Evolutionary conservation across 2,797 vertebrate genomes (phyloP).

Genomic region (Remorina albescens): DNA sequence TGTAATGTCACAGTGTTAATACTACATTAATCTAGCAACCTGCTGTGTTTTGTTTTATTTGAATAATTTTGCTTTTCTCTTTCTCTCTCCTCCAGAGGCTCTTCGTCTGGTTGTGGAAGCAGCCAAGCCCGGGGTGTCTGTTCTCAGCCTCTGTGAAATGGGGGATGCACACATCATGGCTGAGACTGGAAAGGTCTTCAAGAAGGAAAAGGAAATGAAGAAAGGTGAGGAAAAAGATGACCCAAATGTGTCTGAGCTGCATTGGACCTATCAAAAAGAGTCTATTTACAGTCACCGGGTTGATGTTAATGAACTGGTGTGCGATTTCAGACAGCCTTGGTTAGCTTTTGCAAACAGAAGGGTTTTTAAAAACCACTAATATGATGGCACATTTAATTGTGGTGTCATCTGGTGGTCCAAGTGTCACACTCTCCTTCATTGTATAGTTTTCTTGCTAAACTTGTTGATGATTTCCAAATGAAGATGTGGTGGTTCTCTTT

Average conservation of each 20-base stretch:
- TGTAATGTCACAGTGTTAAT: neutral
- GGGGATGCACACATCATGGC: conserved; percentile 93
- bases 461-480: conserved; percentile 61
- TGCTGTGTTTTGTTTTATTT: neutral
- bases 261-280: conserved; percentile 2
- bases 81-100: conserved; percentile 83
- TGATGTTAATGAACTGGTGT: neutral
- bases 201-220: conserved; percentile 98
- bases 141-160: conserved; percentile 92
- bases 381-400: conserved; percentile 14
- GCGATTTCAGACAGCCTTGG: neutral
- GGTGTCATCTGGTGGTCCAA: neutral
- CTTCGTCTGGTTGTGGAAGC: conserved; percentile 89
- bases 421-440: conserved; percentile 17
- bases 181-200: conserved; percentile 97
- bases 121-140: conserved; percentile 87
- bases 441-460: conserved; percentile 36
- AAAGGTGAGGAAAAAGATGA: conserved; percentile 86
- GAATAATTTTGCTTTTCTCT: neutral
- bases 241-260: neutral
- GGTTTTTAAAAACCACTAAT: neutral
- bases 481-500: conserved; percentile 74
- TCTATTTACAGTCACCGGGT: neutral
- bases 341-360: neutral
- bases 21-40: neutral